Percentiles rank a stretch among this genome's conserved stretches.
Conservation (phyloP, 1,140 invertebrate genomes). For the Bicyclus anynana region DNA sequence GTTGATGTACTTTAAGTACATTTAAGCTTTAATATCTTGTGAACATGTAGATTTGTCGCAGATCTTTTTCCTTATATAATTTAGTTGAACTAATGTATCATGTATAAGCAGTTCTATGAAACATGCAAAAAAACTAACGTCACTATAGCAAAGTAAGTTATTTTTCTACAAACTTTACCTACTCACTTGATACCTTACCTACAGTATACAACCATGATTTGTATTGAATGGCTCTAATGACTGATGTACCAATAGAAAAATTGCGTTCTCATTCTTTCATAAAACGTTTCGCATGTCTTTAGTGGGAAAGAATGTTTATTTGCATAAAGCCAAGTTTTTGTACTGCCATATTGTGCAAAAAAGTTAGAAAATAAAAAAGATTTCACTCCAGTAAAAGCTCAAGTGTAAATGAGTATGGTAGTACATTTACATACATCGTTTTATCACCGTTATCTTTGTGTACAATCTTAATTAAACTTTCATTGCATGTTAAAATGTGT, state of each 20-base stretch:
- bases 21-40: too few species aligned
- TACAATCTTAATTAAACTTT: not conserved
- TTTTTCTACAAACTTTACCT: too few species aligned
- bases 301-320: not conserved
- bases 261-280: conserved; percentile 1
- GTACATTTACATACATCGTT: not conserved
- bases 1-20: too few species aligned
- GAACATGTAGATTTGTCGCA: too few species aligned
- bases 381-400: not conserved
- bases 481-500: not conserved
- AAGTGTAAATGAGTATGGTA: too few species aligned
- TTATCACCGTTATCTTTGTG: not conserved
- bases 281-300: not conserved
- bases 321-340: not conserved
- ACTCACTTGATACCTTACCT: too few species aligned
- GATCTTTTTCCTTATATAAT: too few species aligned
- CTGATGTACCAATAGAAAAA: not conserved
- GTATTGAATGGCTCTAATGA: not conserved
- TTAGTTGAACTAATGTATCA: too few species aligned
- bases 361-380: not conserved
- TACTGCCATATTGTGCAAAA: not conserved
- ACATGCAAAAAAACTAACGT: too few species aligned
- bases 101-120: too few species aligned
- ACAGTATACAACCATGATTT: too few species aligned
- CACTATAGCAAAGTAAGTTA: too few species aligned